These are phyloP conservation scores for Cydia amplana DNA, from an alignment of 1,140 invertebrate species.

Conservation along the genomic window DNA sequence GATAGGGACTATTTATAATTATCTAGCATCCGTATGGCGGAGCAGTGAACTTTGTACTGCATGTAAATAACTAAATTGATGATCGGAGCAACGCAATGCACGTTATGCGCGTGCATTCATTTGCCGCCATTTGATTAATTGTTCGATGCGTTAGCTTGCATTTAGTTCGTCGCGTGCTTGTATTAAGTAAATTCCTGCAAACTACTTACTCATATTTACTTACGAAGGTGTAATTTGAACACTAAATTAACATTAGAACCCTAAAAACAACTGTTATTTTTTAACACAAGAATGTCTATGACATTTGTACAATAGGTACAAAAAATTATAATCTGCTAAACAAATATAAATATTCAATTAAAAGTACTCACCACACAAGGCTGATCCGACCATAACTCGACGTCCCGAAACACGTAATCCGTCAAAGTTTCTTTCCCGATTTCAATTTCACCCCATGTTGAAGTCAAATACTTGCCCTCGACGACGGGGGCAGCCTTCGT, in stretches of 20 bases:
- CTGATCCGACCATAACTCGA: conserved; percentile 76
- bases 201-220: background rate
- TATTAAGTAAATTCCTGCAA: background rate
- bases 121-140: conserved; percentile 9
- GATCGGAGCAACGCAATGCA: conserved; percentile 36
- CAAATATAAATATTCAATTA: background rate
- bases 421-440: conserved; percentile 77
- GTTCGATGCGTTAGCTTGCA: background rate
- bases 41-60: conserved; percentile 59
- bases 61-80: conserved; percentile 35
- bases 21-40: conserved; percentile 48
- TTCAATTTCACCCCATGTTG: conserved; percentile 76
- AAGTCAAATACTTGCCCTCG: conserved; percentile 65
- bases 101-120: conserved; percentile 31
- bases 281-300: background rate
- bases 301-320: background rate
- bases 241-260: background rate
- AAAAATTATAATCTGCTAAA: background rate
- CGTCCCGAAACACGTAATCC: conserved; percentile 78
- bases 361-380: conserved; percentile 80
- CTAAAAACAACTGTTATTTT: background rate
- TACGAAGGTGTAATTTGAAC: background rate
- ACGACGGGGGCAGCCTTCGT: conserved; percentile 62
- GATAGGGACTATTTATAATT: conserved; percentile 57
- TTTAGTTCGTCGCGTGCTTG: background rate